These are phyloP conservation scores for Gymnocephalus cernua DNA, from an alignment of 2,113 vertebrate genomes.

Conservation along the genomic window DNA sequence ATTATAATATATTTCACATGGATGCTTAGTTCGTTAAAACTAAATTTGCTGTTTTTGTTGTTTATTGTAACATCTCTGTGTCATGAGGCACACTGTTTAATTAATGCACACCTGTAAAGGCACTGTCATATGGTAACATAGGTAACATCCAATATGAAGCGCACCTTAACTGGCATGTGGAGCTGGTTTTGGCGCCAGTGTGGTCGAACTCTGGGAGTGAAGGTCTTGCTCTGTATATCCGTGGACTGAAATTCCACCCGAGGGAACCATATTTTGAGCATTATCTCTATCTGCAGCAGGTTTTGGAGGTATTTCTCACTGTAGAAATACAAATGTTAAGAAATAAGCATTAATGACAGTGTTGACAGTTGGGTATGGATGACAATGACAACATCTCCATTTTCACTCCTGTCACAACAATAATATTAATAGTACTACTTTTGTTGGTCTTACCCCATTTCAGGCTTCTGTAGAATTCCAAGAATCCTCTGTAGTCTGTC, in stretches of 20 bases:
- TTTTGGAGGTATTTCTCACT: conserved; percentile 90
- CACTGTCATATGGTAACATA: background rate
- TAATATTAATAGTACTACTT: background rate
- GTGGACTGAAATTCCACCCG: conserved; percentile 59
- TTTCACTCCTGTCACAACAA: background rate
- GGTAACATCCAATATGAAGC: background rate
- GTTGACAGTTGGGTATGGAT: background rate
- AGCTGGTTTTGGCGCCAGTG: conserved; percentile 80
- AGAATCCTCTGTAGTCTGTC: conserved; percentile 92
- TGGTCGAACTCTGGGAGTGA: conserved; percentile 17
- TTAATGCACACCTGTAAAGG: background rate
- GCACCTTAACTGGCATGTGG: conserved; percentile 80
- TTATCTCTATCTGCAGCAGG: conserved; percentile 90
- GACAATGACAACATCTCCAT: background rate
- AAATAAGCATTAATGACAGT: background rate
- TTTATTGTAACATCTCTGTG: background rate
- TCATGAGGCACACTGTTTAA: background rate
- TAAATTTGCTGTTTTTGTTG: background rate
- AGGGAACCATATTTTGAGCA: conserved; percentile 93
- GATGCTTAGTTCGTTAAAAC: background rate
- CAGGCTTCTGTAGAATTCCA: conserved; percentile 90
- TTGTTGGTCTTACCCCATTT: conserved; percentile 87
- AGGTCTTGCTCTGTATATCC: conserved; percentile 29
- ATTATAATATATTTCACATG: background rate
- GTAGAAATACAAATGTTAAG: conserved; percentile 12